Base-by-base conservation (phyloP, 2,113 vertebrate genomes). In the Urocynchramus pylzowi region DNA sequence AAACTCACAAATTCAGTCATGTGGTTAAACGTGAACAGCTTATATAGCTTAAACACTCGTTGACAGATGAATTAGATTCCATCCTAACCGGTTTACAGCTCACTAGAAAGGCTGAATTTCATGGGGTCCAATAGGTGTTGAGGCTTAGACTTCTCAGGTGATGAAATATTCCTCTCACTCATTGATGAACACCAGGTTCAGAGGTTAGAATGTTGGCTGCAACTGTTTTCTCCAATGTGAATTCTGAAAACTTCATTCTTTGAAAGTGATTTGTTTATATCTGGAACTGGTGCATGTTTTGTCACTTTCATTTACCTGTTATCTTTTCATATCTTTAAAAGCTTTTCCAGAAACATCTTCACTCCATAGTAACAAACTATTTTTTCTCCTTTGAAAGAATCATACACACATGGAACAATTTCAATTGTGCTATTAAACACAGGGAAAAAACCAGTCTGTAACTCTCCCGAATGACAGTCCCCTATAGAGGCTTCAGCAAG, bases 121-220 rank as follows among this genome's bases (percentile, higher is more conserved):
- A n/a, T 17, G 23, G 71, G 24, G 6, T 56, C 13, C 8, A 2
- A 1, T 39, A 31, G 44, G 39, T 37, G 23, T 9, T 33, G 35
- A 75, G 30, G 30, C 4, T 92, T 33, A 59, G 16, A 45, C n/a
- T 52, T 8, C 7, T 12, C 13, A 39, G 9, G 31, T 17, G 71
- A 16, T 5, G 16, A 74, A 52, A 42, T 1, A 37, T 56, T 71
- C 19, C 20, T 64, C 20, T 26, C 27, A 31, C 13, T 56, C 31
- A 33, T 24, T 0, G 0, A 44, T 14, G 20, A 49, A 7, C 13
- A 42, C 9, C 30, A 71, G 13, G 6, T 41, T 83, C 49, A 52
- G 23, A 45, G 14, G 12, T 15, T 57, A 31, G 1, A 18, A 30
- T 37, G 8, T 7, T 28, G 8, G 3, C 17, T 28, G 4, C 22